Evolutionary conservation across 2,113 vertebrate genomes (phyloP).

Genomic region (Rhynchopsitta pachyrhyncha): DNA sequence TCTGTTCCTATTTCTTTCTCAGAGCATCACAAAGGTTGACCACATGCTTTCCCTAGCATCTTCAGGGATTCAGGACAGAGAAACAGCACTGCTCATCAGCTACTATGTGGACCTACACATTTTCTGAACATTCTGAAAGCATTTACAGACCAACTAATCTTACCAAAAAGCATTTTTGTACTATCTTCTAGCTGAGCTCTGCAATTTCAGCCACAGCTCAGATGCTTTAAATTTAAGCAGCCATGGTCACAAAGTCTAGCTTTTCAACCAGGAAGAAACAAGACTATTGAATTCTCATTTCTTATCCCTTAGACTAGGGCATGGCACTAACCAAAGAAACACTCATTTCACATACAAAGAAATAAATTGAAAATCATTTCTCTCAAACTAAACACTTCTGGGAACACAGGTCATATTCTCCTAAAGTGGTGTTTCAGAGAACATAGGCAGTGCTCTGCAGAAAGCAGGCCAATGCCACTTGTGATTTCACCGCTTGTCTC

Average conservation of each 20-base stretch:
- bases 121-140: background rate
- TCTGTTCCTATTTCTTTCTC: background rate
- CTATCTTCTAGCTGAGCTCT: background rate
- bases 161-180: background rate
- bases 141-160: background rate
- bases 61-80: background rate
- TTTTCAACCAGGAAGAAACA: background rate
- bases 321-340: background rate
- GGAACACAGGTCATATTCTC: background rate
- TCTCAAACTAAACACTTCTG: background rate
- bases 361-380: background rate
- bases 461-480: background rate
- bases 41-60: background rate
- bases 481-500: background rate
- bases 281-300: slow-evolving; percentile 12
- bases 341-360: background rate
- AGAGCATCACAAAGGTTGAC: background rate
- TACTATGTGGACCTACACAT: background rate
- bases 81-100: background rate
- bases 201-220: background rate
- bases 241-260: background rate
- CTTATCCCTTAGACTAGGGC: background rate
- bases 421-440: background rate
- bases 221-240: slow-evolving; percentile 4
- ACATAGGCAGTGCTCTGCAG: background rate